Base-by-base conservation (phyloP, 2,888 invertebrate species). In the Chloroclystis v-ata region DNA sequence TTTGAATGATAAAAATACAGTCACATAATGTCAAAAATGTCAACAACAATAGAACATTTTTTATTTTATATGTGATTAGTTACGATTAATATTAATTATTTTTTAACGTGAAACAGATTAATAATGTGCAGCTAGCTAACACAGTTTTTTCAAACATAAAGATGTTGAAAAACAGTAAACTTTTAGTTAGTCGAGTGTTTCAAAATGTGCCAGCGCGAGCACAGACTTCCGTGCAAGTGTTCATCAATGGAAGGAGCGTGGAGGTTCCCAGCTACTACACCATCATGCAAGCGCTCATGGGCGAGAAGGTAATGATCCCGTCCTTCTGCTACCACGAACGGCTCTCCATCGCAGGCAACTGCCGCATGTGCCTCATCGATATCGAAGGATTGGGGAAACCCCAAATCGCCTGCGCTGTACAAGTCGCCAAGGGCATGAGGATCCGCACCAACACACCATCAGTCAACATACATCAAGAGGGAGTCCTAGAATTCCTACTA, bases 261-360 rank as follows among this genome's bases (percentile, higher is more conserved):
- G 81, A 91, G 52, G 99, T 99, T 14, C 94, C 96, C 14, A 96
- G 96, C 5, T 98, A 98, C 49, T 98, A 94, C 40, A 99, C 99
- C 4, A 95, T 99, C 10, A 86, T 99, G 37, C 97, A 97, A 54
- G 78, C 82, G 6, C 43, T 83, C 37, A 69, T 72, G 11, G 54
- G 58, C 10, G 72, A 77, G 47, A 52, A 63, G 1, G 64, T 85
- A 0, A 69, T 75, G 0, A 53, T 99, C 63, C 99, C 99, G 0
- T 89, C 98, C 37, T 99, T 99, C 77, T 99, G 99, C 78, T 99
- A 98, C 76, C 99, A 99, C 81, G 99, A 99, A 67, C 91, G 99
- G 28, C 90, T 99, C 33, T 97, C 98, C 6, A 95, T 99, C 39
- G 99, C 99, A 56, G 99, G 99, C 14, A 99, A 99, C 84, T 99